Conservation (phyloP, 2,797 vertebrate species). For the Labroides dimidiatus region DNA sequence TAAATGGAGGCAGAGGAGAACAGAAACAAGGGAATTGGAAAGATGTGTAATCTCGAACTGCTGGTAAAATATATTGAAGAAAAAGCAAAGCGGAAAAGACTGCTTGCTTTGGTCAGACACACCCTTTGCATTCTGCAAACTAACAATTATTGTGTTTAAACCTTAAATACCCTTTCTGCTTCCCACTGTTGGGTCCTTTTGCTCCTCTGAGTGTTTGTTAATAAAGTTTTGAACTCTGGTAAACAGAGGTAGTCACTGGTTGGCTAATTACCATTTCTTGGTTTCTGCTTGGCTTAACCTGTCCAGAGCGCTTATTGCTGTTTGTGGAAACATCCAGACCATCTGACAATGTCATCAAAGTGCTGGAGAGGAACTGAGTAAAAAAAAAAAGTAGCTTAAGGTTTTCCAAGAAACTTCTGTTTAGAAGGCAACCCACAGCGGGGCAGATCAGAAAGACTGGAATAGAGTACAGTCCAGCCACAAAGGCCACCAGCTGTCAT, state of each 20-base stretch:
- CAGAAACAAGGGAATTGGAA: constrained; percentile 31
- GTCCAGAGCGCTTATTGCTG: constrained; percentile 17
- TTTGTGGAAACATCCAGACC: constrained; percentile 25
- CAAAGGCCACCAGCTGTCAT: constrained; percentile 28
- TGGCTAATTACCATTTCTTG: neutral
- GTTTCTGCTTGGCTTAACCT: constrained; percentile 19
- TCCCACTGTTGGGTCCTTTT: constrained; percentile 9
- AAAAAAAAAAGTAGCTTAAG: constrained; percentile 20
- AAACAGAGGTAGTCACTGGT: neutral
- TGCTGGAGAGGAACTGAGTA: constrained; percentile 9
- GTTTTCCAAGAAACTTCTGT: constrained; percentile 37
- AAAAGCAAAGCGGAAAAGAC: constrained; percentile 14
- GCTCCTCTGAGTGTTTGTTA: neutral
- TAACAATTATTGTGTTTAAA: constrained; percentile 58
- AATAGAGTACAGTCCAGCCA: constrained; percentile 15
- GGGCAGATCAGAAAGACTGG: constrained; percentile 18
- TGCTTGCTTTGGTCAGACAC: constrained; percentile 36
- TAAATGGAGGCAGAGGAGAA: constrained; percentile 16
- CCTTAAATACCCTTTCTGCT: constrained; percentile 21
- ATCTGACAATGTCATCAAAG: constrained; percentile 37
- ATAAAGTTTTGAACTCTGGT: neutral
- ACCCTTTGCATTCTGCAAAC: constrained; percentile 50
- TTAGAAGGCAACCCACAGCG: constrained; percentile 6
- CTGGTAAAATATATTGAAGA: constrained; percentile 6
- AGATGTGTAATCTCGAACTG: constrained; percentile 16